Evolutionary conservation across 53 echinoderm and acorn worm genomes (phyloP).

Genomic region (Paelopatides confundens): DNA sequence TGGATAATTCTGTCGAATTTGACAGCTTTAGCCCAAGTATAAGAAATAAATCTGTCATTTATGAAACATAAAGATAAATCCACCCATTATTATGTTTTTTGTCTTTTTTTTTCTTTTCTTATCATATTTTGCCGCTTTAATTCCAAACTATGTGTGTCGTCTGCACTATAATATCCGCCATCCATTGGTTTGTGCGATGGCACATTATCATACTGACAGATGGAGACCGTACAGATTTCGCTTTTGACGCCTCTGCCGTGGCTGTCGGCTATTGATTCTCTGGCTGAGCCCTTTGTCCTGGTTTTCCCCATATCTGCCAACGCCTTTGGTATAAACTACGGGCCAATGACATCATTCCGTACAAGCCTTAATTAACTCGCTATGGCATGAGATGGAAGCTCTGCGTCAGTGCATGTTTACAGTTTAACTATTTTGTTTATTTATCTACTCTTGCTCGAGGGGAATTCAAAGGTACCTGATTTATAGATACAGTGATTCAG

Average conservation of each 20-base stretch:
- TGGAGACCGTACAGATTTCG: constrained; percentile 20
- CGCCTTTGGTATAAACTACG: constrained; percentile 43
- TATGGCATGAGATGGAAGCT: neutral
- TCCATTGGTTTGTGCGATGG: neutral
- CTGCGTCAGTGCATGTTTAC: constrained; percentile 39
- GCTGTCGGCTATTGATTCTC: constrained; percentile 39
- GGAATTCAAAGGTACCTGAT: constrained; percentile 11
- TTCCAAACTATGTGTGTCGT: neutral
- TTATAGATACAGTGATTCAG: constrained; percentile 5
- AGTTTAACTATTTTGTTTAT: constrained; percentile 38
- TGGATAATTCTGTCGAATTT: neutral
- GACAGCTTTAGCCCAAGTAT: neutral
- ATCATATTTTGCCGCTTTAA: neutral
- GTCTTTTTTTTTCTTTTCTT: neutral
- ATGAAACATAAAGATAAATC: neutral
- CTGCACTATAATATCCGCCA: neutral
- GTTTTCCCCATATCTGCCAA: constrained; percentile 22
- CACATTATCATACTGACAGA: constrained; percentile 15
- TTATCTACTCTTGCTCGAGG: constrained; percentile 34
- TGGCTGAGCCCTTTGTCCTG: constrained; percentile 29
- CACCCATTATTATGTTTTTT: neutral
- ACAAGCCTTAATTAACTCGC: constrained; percentile 25
- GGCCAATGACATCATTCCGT: constrained; percentile 22
- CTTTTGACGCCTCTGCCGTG: constrained; percentile 35
- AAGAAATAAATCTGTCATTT: neutral